Conservation (phyloP, 2,888 invertebrate species). For the Lagria hirta region DNA sequence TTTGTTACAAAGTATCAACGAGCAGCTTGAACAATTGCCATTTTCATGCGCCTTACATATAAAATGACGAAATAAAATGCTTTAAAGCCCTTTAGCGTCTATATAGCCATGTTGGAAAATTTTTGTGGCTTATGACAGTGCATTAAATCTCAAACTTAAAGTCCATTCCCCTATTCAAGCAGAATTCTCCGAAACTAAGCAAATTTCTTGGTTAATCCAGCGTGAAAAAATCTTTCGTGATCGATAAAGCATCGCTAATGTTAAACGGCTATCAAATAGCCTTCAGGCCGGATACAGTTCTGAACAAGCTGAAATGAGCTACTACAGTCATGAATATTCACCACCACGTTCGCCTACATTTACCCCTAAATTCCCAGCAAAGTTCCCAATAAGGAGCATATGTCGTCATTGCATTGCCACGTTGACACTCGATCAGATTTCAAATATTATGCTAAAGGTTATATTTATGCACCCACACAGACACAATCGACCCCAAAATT, state of each 20-base stretch:
- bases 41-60: no score
- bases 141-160: no score
- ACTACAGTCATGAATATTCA: conserved; percentile 44
- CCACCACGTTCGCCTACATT: conserved; percentile 37
- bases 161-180: no score
- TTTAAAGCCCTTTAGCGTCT: no score
- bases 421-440: conserved; percentile 22
- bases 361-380: conserved; percentile 16
- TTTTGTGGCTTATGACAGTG: no score
- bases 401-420: conserved; percentile 6
- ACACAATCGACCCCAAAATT: no score
- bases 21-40: no score
- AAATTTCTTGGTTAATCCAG: conserved; percentile 12
- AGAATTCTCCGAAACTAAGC: no score
- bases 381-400: conserved; percentile 12
- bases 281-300: conserved; percentile 24
- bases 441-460: conserved; percentile 7
- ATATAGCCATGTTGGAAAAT: no score
- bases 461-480: conserved; percentile 13
- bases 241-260: conserved; percentile 23
- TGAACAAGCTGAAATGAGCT: conserved; percentile 33
- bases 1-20: no score
- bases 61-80: no score
- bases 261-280: conserved; percentile 30
- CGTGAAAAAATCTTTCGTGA: conserved; percentile 21